Evolutionary conservation across 2,888 invertebrate genomes (phyloP), one percentile per base, ranked within the genome.

Genomic region (Sinelater perroti): DNA sequence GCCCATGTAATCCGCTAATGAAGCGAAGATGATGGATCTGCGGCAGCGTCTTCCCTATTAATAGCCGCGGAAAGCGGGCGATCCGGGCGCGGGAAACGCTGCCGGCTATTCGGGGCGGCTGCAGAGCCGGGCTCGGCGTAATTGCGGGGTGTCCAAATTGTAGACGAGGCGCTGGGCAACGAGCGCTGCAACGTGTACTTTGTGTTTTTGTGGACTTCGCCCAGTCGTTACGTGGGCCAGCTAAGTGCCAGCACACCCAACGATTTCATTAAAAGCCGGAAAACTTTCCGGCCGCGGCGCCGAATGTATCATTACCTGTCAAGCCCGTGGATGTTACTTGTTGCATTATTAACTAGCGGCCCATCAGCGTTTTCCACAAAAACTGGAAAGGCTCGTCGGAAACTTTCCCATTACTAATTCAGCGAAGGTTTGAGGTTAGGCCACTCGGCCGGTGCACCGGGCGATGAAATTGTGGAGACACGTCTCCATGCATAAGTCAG

Each of bases 211-310:
- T 44, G 30, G 30, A 44, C 44, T 44, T 44, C 18, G 13, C 16
- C 44, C 44, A 30, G 28, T 44, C 30, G 44, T 44, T 30, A 44
- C 44, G 44, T 44, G 18, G 44, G 28, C 30, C 30, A 28, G 13
- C 11, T 17, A 44, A 44, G 26, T 44, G 11, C 21, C 16, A 35
- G 33, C 47, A 49, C 47, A 49, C 36, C 47, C 35, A 35, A 11
- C 24, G 35, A 35, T 36, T 24, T 49, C 47, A 35, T 49, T 49
- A 35, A 49, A 46, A 49, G 35, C 46, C 13, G 44, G 30, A 49
- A 49, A 49, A 49, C 24, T 49, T 40, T 38, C 16, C 35, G 8
- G 35, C 4, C 18, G 8, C 18, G 7, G 16, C 35, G 16, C 16
- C 30, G 13, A 17, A 5, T 44, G 30, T 44, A 30, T 44, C 11